A percentile compares a stretch with the other conserved stretches of the same genome.
phyloP scores from a whole-genome alignment of 2,797 vertebrate species.

The Tauraco hartlaubi region DNA sequence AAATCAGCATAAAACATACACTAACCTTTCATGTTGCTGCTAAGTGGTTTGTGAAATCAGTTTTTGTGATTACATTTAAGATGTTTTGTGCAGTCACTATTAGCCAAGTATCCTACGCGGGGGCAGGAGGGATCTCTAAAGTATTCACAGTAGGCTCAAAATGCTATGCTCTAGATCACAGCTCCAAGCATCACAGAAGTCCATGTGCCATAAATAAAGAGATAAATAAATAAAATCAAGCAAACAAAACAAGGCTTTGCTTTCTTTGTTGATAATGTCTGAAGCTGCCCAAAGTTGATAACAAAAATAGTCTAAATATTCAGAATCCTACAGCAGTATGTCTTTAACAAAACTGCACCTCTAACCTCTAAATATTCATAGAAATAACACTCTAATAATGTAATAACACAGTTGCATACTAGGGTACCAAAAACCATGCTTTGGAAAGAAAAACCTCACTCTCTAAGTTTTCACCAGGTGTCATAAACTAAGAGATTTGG shows the following conservation, averaged over 20 bases:
- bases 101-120: background rate
- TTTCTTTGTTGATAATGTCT: background rate
- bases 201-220: background rate
- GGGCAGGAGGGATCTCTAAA: background rate
- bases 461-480: background rate
- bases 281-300: background rate
- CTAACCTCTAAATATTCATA: background rate
- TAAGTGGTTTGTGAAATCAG: background rate
- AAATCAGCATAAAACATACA: background rate
- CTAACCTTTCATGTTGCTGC: background rate
- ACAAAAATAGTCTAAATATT: background rate
- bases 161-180: background rate
- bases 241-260: constrained; percentile 12
- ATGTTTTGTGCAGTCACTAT: background rate
- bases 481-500: background rate
- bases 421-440: background rate
- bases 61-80: background rate
- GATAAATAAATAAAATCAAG: background rate
- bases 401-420: background rate
- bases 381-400: background rate
- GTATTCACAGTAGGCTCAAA: constrained; percentile 11
- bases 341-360: background rate
- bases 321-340: background rate
- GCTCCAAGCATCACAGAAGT: background rate
- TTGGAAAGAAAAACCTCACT: background rate